Percentiles rank a stretch among this genome's conserved stretches.
phyloP scores from a whole-genome alignment of 2,888 invertebrate genomes.

The Agriotes lineatus region DNA sequence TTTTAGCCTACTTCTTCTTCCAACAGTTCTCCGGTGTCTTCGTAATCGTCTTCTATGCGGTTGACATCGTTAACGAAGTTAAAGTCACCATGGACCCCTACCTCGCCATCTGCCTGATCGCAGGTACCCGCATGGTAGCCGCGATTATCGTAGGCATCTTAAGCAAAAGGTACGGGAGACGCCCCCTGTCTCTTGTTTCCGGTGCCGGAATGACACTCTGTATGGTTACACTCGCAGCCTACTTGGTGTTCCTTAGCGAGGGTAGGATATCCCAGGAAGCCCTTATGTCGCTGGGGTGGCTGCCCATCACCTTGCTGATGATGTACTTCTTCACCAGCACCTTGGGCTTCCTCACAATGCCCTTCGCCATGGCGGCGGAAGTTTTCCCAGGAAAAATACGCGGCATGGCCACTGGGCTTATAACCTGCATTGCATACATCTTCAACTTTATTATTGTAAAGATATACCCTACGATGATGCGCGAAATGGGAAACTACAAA shows the following conservation, averaged over 20 bases:
- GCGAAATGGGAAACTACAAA: slow-evolving; percentile 63
- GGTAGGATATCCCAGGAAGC: slow-evolving; percentile 54
- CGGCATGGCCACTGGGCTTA: slow-evolving; percentile 68
- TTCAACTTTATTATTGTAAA: slow-evolving; percentile 70
- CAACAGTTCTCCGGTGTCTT: slow-evolving; percentile 72
- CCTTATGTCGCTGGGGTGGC: slow-evolving; percentile 53
- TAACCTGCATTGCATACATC: slow-evolving; percentile 67
- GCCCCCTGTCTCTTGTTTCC: slow-evolving; percentile 71
- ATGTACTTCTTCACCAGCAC: slow-evolving; percentile 69
- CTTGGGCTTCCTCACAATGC: slow-evolving; percentile 70
- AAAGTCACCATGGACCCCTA: slow-evolving; percentile 67
- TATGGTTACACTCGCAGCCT: slow-evolving; percentile 67
- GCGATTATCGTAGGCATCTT: slow-evolving; percentile 65
- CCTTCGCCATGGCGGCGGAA: slow-evolving; percentile 72
- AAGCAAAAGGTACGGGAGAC: slow-evolving; percentile 70
- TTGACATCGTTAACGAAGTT: slow-evolving; percentile 67
- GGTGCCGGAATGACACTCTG: slow-evolving; percentile 70
- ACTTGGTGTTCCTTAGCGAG: slow-evolving; percentile 59
- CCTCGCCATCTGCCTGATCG: slow-evolving; percentile 68
- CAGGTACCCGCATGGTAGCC: slow-evolving; percentile 65
- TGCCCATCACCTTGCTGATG: slow-evolving; percentile 66
- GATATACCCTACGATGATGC: slow-evolving; percentile 66
- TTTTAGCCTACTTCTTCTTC: slow-evolving; percentile 69
- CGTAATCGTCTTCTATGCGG: slow-evolving; percentile 71
- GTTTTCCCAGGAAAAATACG: slow-evolving; percentile 69